Evolutionary conservation across 2,113 vertebrate genomes (phyloP).

Genomic region (Corythornis cristatus): DNA sequence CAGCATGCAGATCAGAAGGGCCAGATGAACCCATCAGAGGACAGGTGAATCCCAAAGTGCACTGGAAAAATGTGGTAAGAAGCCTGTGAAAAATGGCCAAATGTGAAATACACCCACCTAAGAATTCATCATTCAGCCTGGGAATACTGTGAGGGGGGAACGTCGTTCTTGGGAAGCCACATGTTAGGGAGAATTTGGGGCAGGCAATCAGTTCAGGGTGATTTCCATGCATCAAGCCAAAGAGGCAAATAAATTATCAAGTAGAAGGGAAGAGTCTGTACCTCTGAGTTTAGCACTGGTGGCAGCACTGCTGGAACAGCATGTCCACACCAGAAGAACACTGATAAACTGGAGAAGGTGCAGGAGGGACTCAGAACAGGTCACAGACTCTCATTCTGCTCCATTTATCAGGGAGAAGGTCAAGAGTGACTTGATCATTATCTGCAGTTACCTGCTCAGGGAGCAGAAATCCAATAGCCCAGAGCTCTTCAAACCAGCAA

Average conservation of each 20-base stretch:
- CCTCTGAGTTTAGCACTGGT: neutral
- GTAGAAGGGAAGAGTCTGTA: neutral
- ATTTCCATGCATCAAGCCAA: neutral
- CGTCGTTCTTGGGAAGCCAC: neutral
- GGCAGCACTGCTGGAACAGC: neutral
- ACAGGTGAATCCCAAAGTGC: neutral
- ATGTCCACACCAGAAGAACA: fast-evolving
- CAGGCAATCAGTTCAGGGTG: neutral
- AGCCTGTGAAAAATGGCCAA: neutral
- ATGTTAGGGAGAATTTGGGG: neutral
- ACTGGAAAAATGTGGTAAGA: neutral
- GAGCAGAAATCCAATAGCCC: neutral
- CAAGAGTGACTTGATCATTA: conserved; percentile 43
- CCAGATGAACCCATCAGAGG: neutral
- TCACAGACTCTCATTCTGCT: neutral
- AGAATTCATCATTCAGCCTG: neutral
- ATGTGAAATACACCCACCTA: neutral
- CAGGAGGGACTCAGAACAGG: neutral
- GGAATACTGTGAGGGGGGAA: fast-evolving
- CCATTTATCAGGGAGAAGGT: conserved; percentile 23
- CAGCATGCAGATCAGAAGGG: neutral
- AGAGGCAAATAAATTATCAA: neutral
- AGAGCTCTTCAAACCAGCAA: conserved; percentile 8
- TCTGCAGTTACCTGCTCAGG: neutral
- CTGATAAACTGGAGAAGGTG: neutral